Base-by-base conservation (phyloP, 92 coral and sea anemone species). In the Diadumene lineata region DNA sequence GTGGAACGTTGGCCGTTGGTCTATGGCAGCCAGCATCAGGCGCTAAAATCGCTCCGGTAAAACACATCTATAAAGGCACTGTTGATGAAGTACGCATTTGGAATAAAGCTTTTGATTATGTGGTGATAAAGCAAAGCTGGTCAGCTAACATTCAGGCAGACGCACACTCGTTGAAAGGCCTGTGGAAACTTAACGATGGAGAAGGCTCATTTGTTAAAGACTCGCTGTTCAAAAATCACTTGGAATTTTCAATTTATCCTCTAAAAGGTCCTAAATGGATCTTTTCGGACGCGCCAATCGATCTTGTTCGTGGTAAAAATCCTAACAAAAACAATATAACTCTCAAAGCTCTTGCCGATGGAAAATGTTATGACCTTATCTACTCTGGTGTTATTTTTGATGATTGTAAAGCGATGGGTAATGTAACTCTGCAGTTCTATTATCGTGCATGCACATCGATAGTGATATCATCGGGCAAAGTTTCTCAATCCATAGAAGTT, bases 11-110 rank as follows among this genome's bases (percentile, higher is more conserved):
- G 50, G 86, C 84, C 25, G 68, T 86, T 21, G 90, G 90, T 19
- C 71, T 83, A 25, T 86, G 90, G 90, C 90, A 86, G 58, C 87
- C 90, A 16, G 69, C 90, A 11, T 79, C 84, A n/a, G 90, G 87
- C 15, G 68, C 66, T 9, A 79, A 24, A 29, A 76, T 60, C 50
- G 31, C 78, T 27, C 73, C 74, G 24, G 79, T 86, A 16, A 31
- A 56, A 10, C 67, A 67, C 28, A 66, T 83, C 22, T 86, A 75
- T 64, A 25, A 31, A 29, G 90, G 90, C 4, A 58, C 67, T 33
- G 66, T 86, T 38, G 90, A 86, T 56, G 90, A 86, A 68, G 74
- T 86, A 31, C 78, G 90, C 26, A 71, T 83, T 11, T 86, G 83
- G 86, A 76, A 77, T 43, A 83, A 57, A 21, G 43, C 58, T 34